Conservation (phyloP, 1,140 invertebrate genomes). For the Vollenhovia emeryi region DNA sequence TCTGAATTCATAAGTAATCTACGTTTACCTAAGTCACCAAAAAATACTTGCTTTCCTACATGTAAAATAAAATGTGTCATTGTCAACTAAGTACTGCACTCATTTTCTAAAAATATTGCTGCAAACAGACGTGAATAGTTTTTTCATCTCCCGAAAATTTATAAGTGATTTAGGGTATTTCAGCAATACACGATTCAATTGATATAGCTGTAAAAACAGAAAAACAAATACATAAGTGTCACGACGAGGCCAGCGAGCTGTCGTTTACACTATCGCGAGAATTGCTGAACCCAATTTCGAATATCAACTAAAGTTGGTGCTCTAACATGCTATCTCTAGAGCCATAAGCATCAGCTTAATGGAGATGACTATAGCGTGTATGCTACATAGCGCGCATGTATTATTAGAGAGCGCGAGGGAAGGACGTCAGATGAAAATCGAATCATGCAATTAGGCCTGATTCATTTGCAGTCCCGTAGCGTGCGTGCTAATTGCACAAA, state of each 20-base stretch:
- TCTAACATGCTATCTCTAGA: conserved; percentile 42
- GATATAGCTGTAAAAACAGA: neutral
- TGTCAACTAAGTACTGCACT: too few relatives aligned
- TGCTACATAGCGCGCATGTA: neutral
- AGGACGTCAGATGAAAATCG: conserved; percentile 61
- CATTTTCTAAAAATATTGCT: too few relatives aligned
- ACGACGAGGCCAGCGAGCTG: neutral
- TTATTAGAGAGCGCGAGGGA: conserved; percentile 43
- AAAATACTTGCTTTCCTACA: too few relatives aligned
- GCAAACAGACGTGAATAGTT: too few relatives aligned
- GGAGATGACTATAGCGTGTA: neutral
- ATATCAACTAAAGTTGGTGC: conserved; percentile 21
- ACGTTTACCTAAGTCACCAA: too few relatives aligned
- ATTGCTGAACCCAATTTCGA: conserved; percentile 35
- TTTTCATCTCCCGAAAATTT: too few relatives aligned
- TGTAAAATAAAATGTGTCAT: too few relatives aligned
- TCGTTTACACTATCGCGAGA: neutral
- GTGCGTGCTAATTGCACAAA: conserved; percentile 73
- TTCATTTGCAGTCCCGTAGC: conserved; percentile 70
- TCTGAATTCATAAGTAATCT: too few relatives aligned
- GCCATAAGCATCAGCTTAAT: conserved; percentile 44
- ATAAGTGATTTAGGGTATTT: too few relatives aligned
- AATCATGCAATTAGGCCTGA: conserved; percentile 60
- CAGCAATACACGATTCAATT: too few relatives aligned
- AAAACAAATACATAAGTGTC: neutral